phyloP scores from a whole-genome alignment of 2,113 vertebrate species.

The Dissostichus mawsoni region DNA sequence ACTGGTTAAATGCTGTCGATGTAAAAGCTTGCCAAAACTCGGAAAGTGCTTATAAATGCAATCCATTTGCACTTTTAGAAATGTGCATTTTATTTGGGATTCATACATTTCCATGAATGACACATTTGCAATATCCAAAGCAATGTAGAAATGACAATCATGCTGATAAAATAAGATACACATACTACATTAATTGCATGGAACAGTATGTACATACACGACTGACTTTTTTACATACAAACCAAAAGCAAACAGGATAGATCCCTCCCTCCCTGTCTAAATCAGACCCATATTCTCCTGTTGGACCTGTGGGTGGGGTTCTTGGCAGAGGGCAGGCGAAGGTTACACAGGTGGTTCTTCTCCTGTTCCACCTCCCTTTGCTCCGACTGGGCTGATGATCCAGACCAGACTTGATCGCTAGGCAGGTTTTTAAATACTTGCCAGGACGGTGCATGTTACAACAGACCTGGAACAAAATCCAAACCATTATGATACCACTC shows the following conservation, averaged over 20 bases:
- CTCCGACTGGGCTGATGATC: constrained; percentile 60
- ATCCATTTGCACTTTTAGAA: neutral
- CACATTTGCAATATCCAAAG: neutral
- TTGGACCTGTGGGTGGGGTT: constrained; percentile 44
- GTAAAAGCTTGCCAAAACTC: too few species aligned
- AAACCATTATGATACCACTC: constrained; percentile 63
- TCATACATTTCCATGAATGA: neutral
- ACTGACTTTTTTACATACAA: constrained; percentile 19
- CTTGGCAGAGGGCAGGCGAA: constrained; percentile 58
- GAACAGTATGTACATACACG: neutral
- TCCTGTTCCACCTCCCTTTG: constrained; percentile 70
- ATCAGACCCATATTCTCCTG: constrained; percentile 3
- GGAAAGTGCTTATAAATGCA: too few species aligned
- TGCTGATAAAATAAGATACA: neutral
- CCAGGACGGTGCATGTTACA: constrained; percentile 41
- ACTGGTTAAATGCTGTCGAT: too few species aligned
- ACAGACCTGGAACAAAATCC: constrained; percentile 47
- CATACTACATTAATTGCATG: neutral
- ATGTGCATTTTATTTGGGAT: neutral
- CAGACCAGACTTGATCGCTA: constrained; percentile 67
- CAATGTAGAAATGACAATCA: neutral
- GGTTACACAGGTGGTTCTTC: constrained; percentile 78
- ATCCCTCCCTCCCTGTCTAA: constrained; percentile 17
- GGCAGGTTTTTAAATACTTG: constrained; percentile 68
- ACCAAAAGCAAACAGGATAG: constrained; percentile 3